Percentiles rank a stretch among this genome's conserved stretches.
phyloP scores from a whole-genome alignment of 2,113 vertebrate genomes.

The Gymnarchus niloticus region DNA sequence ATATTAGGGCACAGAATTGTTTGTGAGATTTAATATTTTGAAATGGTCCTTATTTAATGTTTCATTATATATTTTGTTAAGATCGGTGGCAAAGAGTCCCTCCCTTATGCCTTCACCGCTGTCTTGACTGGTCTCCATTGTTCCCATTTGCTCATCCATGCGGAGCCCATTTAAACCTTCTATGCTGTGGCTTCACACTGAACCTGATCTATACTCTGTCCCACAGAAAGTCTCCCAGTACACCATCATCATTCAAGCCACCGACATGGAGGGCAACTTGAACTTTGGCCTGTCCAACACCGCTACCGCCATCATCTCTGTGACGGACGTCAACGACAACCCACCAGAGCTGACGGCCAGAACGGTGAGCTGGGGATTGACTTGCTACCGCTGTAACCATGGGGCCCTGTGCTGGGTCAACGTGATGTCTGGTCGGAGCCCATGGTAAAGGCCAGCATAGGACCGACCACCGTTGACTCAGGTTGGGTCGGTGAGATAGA shows the following conservation, averaged over 20 bases:
- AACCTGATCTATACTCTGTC: not conserved
- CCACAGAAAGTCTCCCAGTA: conserved; percentile 94
- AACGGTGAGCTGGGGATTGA: conserved; percentile 69
- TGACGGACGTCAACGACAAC: conserved; percentile 94
- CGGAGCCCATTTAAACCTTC: not conserved
- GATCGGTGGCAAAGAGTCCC: not conserved
- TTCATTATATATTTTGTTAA: not conserved
- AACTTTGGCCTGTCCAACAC: conserved; percentile 97
- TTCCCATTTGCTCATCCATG: conserved; percentile 22
- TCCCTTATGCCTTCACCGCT: not conserved
- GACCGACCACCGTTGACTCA: not conserved
- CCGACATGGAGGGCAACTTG: conserved; percentile 94
- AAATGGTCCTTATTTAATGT: not conserved
- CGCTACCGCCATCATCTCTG: conserved; percentile 84
- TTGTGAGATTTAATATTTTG: not conserved
- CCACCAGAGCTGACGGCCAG: conserved; percentile 84
- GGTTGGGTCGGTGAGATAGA: not conserved
- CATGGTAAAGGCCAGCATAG: no score
- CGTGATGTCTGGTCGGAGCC: not conserved
- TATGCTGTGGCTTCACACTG: not conserved
- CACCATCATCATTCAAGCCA: conserved; percentile 88
- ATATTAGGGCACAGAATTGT: not conserved
- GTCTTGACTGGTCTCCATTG: not conserved
- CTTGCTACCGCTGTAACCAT: no score
- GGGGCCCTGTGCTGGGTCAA: not conserved